phyloP scores from a whole-genome alignment of 2,888 invertebrate genomes.

The Scaptodrosophila latifasciaeformis region DNA sequence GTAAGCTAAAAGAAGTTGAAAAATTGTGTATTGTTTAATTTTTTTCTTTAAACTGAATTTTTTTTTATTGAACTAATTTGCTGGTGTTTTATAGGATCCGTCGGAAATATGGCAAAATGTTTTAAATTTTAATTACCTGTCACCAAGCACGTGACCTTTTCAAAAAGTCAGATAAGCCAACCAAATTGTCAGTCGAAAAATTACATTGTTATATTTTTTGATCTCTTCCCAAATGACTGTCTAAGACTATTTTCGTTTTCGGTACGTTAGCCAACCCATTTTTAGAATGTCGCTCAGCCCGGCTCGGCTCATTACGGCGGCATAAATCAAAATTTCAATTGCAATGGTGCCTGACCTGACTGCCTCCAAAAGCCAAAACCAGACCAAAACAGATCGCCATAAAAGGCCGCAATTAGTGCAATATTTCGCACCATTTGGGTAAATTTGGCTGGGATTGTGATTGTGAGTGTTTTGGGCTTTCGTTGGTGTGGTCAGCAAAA shows the following conservation, averaged over 20 bases:
- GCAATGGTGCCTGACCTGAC: conserved; percentile 5
- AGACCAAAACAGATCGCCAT: conserved; percentile 9
- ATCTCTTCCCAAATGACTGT: no score
- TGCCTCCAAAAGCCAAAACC: background rate
- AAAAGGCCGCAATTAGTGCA: conserved; percentile 35
- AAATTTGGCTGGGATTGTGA: conserved; percentile 21
- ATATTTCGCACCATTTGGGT: conserved; percentile 37
- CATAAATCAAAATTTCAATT: conserved; percentile 30
- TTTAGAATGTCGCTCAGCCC: no score
- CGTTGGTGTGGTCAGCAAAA: conserved; percentile 20
- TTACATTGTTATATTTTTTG: no score
- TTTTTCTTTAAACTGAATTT: background rate
- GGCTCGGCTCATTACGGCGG: conserved; percentile 21
- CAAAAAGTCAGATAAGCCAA: no score
- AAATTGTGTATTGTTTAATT: conserved; percentile 7
- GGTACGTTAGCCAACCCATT: no score
- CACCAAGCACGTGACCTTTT: no score
- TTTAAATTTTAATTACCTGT: no score
- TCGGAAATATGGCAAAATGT: no score
- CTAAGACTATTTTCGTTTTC: no score
- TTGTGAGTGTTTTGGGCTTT: conserved; percentile 25
- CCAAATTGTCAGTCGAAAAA: no score
- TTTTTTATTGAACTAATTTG: background rate
- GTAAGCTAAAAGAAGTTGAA: no score
- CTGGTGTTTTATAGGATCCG: no score